Evolutionary conservation across 2,888 invertebrate species (phyloP), one percentile per base, ranked within the genome.

Genomic region (Callyntrura sp.): DNA sequence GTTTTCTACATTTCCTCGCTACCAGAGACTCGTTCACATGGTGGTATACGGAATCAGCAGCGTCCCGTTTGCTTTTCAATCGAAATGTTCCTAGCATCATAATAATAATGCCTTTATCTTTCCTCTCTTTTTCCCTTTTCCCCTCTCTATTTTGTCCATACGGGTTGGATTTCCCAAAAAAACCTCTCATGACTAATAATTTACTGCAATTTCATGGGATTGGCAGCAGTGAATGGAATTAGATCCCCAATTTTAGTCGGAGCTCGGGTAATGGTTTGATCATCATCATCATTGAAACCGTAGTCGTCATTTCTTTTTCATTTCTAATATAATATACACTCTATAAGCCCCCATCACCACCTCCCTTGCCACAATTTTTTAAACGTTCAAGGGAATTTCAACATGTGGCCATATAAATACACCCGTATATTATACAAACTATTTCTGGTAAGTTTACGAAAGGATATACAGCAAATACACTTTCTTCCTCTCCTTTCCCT

Each of bases 171-270:
- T 14, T n/a, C 14, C 76, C 55, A 68, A 12, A 68, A 76, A 45
- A 79, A 79, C 43, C 57, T 60, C 79, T 79, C 60, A 60, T 79
- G 79, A 79, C 79, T 62, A 55, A 48, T 85, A 85, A 85, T 85
- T 85, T 85, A 76, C 62, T 76, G 28, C 62, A 76, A 73, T 85
- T 85, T 85, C 85, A 85, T 43, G 51, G 85, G 60, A 85, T 85
- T 85, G 85, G 85, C 85, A 85, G 76, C 60, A 85, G 45, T 85
- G 60, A 85, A 76, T 85, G 76, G 85, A 76, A 85, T 85, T 76
- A 62, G 60, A 85, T 62, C 20, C 70, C 70, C 84, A 84, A 84
- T 84, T 84, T 73, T 35, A 73, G 43, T 43, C 20, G 55, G 57
- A 84, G 35, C 84, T 17, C 35, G 23, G 9, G 70, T 70, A 84